Percentiles rank a stretch among this genome's conserved stretches.
Evolutionary conservation across 2,888 invertebrate species (phyloP).

Genomic region (Blastobasis adustella): DNA sequence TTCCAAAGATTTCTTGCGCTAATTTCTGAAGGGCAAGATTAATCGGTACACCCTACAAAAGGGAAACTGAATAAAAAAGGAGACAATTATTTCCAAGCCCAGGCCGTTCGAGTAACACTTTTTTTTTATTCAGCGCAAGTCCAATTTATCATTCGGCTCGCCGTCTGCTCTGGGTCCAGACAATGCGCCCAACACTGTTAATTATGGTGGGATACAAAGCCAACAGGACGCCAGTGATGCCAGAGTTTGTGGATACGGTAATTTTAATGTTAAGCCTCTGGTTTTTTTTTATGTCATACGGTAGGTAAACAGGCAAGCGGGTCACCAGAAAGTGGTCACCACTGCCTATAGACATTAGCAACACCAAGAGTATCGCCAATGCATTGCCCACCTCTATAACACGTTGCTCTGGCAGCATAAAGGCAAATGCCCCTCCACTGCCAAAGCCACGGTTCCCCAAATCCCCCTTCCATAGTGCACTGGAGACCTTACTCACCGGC

Average conservation of each 20-base stretch:
- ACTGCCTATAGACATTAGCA: too few relatives aligned
- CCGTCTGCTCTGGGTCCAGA: constrained; percentile 27
- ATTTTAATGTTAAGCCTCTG: background rate
- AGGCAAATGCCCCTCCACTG: too few relatives aligned
- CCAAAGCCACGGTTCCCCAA: too few relatives aligned
- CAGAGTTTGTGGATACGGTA: background rate
- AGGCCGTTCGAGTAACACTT: constrained; percentile 14
- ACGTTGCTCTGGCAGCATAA: too few relatives aligned
- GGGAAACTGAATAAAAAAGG: constrained; percentile 10
- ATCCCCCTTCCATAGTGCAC: too few relatives aligned
- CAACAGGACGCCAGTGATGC: background rate
- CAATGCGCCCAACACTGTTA: constrained; percentile 34
- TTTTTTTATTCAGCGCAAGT: constrained; percentile 21
- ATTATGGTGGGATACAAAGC: constrained; percentile 32
- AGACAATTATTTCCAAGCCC: constrained; percentile 17
- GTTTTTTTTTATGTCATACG: too few relatives aligned
- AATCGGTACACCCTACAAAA: constrained; percentile 8
- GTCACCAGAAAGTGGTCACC: too few relatives aligned
- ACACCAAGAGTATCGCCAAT: too few relatives aligned
- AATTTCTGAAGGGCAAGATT: constrained; percentile 2
- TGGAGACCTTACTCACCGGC: too few relatives aligned
- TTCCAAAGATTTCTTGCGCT: background rate
- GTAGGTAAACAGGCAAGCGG: too few relatives aligned
- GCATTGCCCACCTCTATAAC: too few relatives aligned
- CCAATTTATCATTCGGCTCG: constrained; percentile 33